Percentiles rank a stretch among this genome's conserved stretches.
Conservation (phyloP, 2,113 vertebrate species). For the Turnix velox region DNA sequence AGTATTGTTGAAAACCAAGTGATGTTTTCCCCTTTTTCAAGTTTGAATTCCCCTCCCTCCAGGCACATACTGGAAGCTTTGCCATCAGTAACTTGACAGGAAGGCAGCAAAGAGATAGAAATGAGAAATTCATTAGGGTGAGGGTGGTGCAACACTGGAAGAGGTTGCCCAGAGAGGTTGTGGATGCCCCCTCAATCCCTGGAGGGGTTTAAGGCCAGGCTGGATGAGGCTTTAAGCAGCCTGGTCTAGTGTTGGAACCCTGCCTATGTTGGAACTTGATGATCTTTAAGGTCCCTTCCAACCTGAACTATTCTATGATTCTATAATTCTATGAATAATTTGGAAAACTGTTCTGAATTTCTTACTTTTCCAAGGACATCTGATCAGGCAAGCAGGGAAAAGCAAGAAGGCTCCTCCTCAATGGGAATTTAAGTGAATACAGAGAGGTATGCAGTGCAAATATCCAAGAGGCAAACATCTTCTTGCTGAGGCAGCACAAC, state of each 20-base stretch:
- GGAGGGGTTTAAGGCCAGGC: no score
- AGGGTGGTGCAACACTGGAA: no score
- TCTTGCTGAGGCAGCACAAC: not conserved
- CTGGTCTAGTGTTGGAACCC: no score
- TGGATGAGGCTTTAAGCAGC: no score
- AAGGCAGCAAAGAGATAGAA: not conserved
- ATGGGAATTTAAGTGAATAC: not conserved
- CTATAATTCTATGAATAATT: no score
- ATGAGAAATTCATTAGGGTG: no score
- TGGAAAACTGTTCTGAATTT: no score
- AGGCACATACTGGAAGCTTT: not conserved
- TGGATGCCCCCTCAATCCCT: no score
- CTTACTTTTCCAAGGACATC: not conserved
- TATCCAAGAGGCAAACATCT: not conserved
- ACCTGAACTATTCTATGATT: no score
- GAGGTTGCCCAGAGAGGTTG: no score
- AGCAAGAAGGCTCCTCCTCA: not conserved
- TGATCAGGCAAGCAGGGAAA: not conserved
- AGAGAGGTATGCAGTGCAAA: not conserved
- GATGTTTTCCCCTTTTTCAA: conserved; percentile 27
- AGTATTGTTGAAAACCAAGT: not conserved
- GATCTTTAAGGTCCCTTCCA: no score
- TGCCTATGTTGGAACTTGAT: no score
- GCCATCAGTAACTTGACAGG: not conserved
- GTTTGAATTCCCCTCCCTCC: not conserved